Base-by-base conservation (phyloP, 2,888 invertebrate species). In the Microplitis manilae region DNA sequence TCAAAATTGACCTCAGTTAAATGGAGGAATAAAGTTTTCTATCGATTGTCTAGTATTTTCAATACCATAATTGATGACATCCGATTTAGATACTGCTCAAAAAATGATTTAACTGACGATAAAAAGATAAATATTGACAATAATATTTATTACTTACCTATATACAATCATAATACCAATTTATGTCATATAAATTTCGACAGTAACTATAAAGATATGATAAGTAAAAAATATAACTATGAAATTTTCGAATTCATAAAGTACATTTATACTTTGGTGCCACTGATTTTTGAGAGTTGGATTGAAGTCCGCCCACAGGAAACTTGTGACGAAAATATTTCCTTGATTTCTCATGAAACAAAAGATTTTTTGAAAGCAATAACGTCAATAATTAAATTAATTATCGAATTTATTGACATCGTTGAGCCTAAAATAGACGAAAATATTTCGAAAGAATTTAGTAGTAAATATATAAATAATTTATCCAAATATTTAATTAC, bases 251-350 rank as follows among this genome's bases (percentile, higher is more conserved):
- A 90, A 80, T 92, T 95, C 77, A 91, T 92, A 75, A 91, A 91
- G 71, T 95, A 95, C 87, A 91, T 94, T 41, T 91, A 92, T 78
- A 92, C 93, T 59, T 90, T 97, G 68, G 91, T 96, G 90, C 96
- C 96, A 0, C 90, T 97, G 38, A 91, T 97, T 75, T 92, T 95
- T 87, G 96, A 96, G 87, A 95, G 95, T 71, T 97, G 97, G 96
- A 88, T 96, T 38, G 97, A 97, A 91, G 94, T 94, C 13, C 91
- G 93, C 69, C 94, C 95, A 0, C 87, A 86, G 40, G 90, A 89
- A 40, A 90, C 90, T 75, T 65, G 50, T 2, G 64, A 20, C 0
- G 72, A 67, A 1, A 61, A 74, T 13, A 78, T 74, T 7, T 91
- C 92, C 85, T 87, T 92, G 59, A 90, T 95, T 17, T 92, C 90